Base-by-base conservation (phyloP, 2,797 vertebrate genomes). In the Saxicola maurus region DNA sequence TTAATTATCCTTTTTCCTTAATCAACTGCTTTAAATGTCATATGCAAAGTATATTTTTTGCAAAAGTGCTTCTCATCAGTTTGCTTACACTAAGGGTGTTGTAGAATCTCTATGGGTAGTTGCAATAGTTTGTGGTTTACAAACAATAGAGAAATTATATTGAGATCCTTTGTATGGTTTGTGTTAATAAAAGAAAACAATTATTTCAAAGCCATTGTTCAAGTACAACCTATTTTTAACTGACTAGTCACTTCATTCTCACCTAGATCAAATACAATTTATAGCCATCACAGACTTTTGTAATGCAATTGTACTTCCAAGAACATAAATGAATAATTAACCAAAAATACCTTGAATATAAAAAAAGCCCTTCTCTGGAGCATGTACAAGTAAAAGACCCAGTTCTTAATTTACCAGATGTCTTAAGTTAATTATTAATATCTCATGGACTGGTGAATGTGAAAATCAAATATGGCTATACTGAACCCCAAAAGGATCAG, bases 1-100 rank as follows among this genome's bases (percentile, higher is more conserved):
- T 94, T 94, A 93, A 94, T 97, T 95, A 89, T 84, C 78, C 61
- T 82, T 96, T 96, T 93, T 57, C 91, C 85, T 95, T 96, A 96
- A 97, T 96, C 96, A 97, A 94, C 92, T 71, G 30, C 73, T 91
- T 94, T 94, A 96, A 97, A 96, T 97, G 96, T 96, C 96, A 96
- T 94, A 95, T 95, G 93, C 91, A 96, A 97, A 96, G 82, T 68
- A n/a, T 89, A 95, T 96, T 95, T 96, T 94, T 91, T 95, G 66
- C 72, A 93, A 94, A 96, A 87, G 88, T 79, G 57, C 13, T 45
- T 86, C 84, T 96, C 87, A 94, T 96, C 92, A 92, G 60, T 46
- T 27, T 81, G 82, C 13, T 6, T 81, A 92, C 31, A 45, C 61
- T 61, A 84, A 84, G 51, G 37, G 11, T 88, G 48, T 85, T 81